These are phyloP conservation scores for Thomomys bottae DNA, from an alignment of 2,113 vertebrate genomes.

Conservation along the genomic window DNA sequence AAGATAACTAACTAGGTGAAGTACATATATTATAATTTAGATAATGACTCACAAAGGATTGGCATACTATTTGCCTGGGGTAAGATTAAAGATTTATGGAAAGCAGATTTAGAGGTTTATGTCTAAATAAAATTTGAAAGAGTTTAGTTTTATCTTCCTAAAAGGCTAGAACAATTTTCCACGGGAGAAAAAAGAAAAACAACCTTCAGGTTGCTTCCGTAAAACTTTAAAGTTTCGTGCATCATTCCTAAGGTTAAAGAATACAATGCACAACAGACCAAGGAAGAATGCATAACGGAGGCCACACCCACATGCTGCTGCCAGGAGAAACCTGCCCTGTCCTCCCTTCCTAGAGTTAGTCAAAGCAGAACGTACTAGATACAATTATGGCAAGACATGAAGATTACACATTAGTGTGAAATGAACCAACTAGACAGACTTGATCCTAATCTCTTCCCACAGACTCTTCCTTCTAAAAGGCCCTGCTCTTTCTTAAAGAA, in stretches of 20 bases:
- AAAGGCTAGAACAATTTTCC: not conserved
- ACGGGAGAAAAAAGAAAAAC: not conserved
- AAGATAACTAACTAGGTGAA: not conserved
- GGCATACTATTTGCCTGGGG: not conserved
- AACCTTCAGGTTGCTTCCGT: not conserved
- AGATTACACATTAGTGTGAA: accelerated
- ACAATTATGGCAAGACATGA: accelerated
- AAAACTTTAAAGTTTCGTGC: constrained; percentile 1
- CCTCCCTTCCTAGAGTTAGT: not conserved
- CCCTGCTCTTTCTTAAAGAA: not conserved
- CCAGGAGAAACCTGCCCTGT: too few relatives aligned
- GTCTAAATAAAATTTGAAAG: constrained; percentile 18
- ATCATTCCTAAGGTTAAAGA: not conserved
- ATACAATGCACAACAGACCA: accelerated
- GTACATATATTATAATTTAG: not conserved
- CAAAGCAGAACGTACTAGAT: not conserved
- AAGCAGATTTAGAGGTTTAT: not conserved
- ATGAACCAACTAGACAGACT: not conserved
- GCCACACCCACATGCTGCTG: accelerated
- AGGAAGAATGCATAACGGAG: not conserved
- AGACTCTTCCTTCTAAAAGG: not conserved
- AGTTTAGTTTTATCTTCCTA: not conserved
- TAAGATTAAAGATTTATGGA: not conserved
- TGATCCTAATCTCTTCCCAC: too few relatives aligned
- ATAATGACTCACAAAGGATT: not conserved